A percentile compares a stretch with the other conserved stretches of the same genome.
Conservation (phyloP, 2,113 vertebrate species). For the Cinclus cinclus region DNA sequence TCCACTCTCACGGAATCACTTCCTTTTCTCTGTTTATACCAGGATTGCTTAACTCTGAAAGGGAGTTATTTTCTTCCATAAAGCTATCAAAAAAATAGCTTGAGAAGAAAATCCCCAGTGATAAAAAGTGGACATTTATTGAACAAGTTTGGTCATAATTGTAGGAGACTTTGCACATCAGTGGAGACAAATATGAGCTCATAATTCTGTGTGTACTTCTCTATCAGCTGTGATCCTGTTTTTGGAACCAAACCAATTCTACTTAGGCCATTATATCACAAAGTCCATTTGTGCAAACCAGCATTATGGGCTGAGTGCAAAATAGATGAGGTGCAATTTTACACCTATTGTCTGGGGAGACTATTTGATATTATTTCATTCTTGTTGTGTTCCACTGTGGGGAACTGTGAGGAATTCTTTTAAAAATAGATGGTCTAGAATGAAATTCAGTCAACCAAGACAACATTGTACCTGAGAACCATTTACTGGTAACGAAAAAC, state of each 20-base stretch:
- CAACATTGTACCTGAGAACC: not conserved
- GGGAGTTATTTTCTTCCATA: not conserved
- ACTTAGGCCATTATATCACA: not conserved
- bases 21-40: not conserved
- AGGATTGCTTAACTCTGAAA: not conserved
- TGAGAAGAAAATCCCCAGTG: not conserved
- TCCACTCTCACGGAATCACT: not conserved
- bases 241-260: not conserved
- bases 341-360: not conserved
- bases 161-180: not conserved
- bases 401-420: not conserved
- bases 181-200: not conserved
- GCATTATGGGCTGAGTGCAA: not conserved
- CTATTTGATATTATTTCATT: not conserved
- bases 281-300: not conserved
- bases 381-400: not conserved
- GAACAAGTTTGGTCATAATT: not conserved
- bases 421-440: not conserved
- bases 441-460: not conserved
- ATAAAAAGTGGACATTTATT: not conserved
- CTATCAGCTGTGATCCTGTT: not conserved
- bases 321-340: not conserved
- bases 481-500: not conserved
- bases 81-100: not conserved
- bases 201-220: not conserved